Conservation (phyloP, 2,797 vertebrate genomes). For the Myotis daubentonii region DNA sequence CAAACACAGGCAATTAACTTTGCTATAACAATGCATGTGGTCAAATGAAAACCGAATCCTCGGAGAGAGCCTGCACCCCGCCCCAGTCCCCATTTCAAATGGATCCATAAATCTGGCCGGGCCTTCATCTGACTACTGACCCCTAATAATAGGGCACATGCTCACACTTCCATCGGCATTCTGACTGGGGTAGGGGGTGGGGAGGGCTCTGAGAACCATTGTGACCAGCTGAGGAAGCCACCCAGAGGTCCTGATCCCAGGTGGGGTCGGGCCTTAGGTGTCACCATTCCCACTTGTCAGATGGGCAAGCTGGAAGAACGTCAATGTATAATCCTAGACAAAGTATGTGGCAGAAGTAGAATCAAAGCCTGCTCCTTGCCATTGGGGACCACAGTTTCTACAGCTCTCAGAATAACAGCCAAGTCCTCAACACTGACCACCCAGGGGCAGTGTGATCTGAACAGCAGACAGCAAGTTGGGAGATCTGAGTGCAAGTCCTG, state of each 20-base stretch:
- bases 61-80: neutral
- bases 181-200: neutral
- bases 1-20: conserved; percentile 47
- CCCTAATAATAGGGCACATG: neutral
- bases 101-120: neutral
- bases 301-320: neutral
- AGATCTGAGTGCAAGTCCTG: neutral
- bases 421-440: neutral
- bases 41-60: conserved; percentile 35
- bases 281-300: neutral
- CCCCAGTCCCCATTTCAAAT: neutral
- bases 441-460: neutral
- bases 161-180: neutral
- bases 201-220: neutral
- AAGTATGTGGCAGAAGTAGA: neutral
- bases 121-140: neutral
- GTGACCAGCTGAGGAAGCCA: neutral
- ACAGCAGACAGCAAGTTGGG: neutral
- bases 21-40: conserved; percentile 53
- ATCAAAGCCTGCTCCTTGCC: neutral
- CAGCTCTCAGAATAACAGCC: neutral
- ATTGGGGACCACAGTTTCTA: neutral
- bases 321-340: neutral
- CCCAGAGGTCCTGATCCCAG: neutral
- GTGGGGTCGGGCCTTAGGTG: neutral